A percentile compares a stretch with the other conserved stretches of the same genome.
These are phyloP conservation scores for Scaeva pyrastri DNA, from an alignment of 2,888 invertebrate species.

Conservation along the genomic window DNA sequence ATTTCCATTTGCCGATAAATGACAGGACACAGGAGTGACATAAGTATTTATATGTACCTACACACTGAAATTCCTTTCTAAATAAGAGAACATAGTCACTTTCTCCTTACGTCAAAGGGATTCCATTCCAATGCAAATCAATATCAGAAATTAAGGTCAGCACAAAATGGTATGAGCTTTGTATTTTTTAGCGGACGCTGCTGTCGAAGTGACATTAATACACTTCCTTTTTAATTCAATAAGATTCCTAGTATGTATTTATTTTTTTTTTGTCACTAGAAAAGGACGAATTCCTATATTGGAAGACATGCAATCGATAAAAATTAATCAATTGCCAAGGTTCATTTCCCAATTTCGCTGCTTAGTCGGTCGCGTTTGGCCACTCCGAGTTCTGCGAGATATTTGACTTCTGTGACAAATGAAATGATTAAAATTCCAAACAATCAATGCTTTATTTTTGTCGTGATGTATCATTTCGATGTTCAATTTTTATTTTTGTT, in stretches of 20 bases:
- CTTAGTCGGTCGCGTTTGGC: neutral
- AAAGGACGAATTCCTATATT: slow-evolving; percentile 31
- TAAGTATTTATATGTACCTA: slow-evolving; percentile 19
- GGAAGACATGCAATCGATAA: slow-evolving; percentile 27
- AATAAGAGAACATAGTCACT: slow-evolving; percentile 5
- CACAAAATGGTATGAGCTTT: slow-evolving; percentile 41
- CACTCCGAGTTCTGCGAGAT: no score
- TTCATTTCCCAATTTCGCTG: slow-evolving; percentile 27
- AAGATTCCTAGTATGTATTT: slow-evolving; percentile 28
- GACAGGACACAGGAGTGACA: slow-evolving; percentile 45
- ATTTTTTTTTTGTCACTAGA: slow-evolving; percentile 21
- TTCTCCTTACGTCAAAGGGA: neutral
- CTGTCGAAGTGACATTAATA: slow-evolving; percentile 52
- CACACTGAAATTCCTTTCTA: neutral
- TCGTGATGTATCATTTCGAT: slow-evolving; percentile 45
- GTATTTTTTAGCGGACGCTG: slow-evolving; percentile 18
- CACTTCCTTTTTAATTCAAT: slow-evolving; percentile 62
- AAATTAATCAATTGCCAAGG: slow-evolving; percentile 62
- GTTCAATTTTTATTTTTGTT: neutral
- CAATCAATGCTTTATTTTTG: slow-evolving; percentile 12
- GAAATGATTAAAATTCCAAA: slow-evolving; percentile 56
- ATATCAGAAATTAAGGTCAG: slow-evolving; percentile 53
- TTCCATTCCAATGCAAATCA: slow-evolving; percentile 56
- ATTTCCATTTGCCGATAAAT: slow-evolving; percentile 65
- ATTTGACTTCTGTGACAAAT: slow-evolving; percentile 59